phyloP scores from a whole-genome alignment of 1,140 invertebrate genomes.

The Anagrus nilaparvatae region DNA sequence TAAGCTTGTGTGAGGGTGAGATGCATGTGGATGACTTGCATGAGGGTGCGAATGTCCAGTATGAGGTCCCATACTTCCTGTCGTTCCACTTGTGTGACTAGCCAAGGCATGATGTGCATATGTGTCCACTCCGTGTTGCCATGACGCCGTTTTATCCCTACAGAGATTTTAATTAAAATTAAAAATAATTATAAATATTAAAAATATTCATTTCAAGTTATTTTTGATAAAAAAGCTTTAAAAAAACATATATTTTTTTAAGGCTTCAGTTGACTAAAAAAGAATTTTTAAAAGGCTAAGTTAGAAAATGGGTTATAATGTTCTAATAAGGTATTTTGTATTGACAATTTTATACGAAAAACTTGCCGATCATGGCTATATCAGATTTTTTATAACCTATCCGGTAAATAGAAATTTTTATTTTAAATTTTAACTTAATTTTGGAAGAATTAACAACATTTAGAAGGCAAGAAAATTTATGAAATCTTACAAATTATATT shows the following conservation, averaged over 20 bases:
- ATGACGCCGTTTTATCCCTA: constrained; percentile 40
- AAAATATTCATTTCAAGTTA: neutral
- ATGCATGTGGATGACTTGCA: constrained; percentile 34
- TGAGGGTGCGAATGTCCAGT: constrained; percentile 33
- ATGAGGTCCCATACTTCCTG: constrained; percentile 34
- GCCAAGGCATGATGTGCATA: constrained; percentile 39
- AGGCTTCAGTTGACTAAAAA: too few species aligned
- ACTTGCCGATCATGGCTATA: too few species aligned
- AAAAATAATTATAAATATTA: constrained; percentile 1
- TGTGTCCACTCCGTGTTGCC: constrained; percentile 41
- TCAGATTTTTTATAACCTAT: too few species aligned
- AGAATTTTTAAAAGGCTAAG: too few species aligned
- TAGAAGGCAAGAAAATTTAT: too few species aligned
- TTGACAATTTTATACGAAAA: too few species aligned
- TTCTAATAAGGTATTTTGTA: too few species aligned
- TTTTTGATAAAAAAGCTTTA: neutral
- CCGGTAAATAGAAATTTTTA: too few species aligned
- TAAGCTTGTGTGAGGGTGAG: constrained; percentile 36
- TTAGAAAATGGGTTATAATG: too few species aligned
- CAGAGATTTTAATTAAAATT: neutral
- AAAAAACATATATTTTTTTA: constrained; percentile 1
- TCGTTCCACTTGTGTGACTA: constrained; percentile 32
- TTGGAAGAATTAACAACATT: too few species aligned
- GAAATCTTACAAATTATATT: too few species aligned
- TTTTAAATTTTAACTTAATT: too few species aligned